phyloP scores from a whole-genome alignment of 23 tunicate genomes.

The Trididemnum nubilum region DNA sequence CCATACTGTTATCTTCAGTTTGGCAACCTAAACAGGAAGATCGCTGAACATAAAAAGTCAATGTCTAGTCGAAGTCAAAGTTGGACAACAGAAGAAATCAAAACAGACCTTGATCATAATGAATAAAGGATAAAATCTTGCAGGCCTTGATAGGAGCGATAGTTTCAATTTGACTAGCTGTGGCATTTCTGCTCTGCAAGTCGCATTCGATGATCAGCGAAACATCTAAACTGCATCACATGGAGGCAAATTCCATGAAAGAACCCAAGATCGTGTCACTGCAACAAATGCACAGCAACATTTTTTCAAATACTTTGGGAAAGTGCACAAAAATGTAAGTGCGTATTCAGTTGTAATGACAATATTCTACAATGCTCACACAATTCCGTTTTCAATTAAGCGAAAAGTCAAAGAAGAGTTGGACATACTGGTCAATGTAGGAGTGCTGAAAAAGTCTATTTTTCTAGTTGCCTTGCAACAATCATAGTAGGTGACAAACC shows the following conservation, averaged over 20 bases:
- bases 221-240: background rate
- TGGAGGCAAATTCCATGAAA: background rate
- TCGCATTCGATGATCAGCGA: background rate
- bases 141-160: conserved; percentile 15
- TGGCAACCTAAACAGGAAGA: conserved; percentile 3
- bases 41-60: conserved; percentile 11
- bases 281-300: background rate
- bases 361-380: background rate
- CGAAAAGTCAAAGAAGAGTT: conserved; percentile 6
- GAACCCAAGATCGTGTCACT: background rate
- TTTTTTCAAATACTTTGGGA: background rate
- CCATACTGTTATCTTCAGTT: background rate
- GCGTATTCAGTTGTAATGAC: background rate
- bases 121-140: background rate
- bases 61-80: conserved; percentile 17
- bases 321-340: background rate
- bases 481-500: conserved; percentile 13
- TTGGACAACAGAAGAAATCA: background rate
- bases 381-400: conserved; percentile 5
- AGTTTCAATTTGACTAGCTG: background rate
- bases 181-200: background rate
- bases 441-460: background rate
- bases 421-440: background rate
- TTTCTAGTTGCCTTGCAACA: conserved; percentile 18
- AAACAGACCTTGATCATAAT: background rate